These are phyloP conservation scores for Enteromius thamalakanensis DNA, from an alignment of 2,797 vertebrate genomes.

Conservation along the genomic window DNA sequence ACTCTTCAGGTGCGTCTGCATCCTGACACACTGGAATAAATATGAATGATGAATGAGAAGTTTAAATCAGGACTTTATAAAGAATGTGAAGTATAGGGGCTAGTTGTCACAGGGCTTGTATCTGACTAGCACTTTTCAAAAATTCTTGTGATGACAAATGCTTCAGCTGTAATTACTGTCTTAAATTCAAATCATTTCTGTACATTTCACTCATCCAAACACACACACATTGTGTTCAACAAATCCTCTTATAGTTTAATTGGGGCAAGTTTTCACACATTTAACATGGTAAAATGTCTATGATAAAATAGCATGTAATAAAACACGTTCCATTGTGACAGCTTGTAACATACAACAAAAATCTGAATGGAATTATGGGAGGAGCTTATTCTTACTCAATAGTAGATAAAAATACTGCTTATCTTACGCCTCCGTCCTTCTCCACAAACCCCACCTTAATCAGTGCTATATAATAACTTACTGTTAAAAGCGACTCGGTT, in stretches of 20 bases:
- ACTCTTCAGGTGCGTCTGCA: neutral
- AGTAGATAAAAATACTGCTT: neutral
- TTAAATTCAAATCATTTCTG: neutral
- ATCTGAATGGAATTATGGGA: neutral
- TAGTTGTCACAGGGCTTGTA: too few species aligned
- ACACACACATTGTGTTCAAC: neutral
- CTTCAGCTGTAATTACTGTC: neutral
- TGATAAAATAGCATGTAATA: neutral
- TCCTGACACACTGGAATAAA: neutral
- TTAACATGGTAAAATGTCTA: neutral
- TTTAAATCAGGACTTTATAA: neutral
- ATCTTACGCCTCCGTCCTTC: neutral
- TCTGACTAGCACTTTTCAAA: neutral
- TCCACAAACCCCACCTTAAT: neutral
- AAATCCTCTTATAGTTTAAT: neutral
- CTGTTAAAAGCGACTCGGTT: neutral
- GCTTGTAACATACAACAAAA: neutral
- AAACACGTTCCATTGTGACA: neutral
- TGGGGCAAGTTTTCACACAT: neutral
- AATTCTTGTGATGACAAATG: neutral
- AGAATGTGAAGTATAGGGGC: neutral
- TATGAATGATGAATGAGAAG: too few species aligned
- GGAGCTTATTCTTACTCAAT: neutral
- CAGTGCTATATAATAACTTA: neutral
- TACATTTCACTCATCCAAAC: neutral